Evolutionary conservation across 2,888 invertebrate genomes (phyloP).

Genomic region (Metalampra italica): DNA sequence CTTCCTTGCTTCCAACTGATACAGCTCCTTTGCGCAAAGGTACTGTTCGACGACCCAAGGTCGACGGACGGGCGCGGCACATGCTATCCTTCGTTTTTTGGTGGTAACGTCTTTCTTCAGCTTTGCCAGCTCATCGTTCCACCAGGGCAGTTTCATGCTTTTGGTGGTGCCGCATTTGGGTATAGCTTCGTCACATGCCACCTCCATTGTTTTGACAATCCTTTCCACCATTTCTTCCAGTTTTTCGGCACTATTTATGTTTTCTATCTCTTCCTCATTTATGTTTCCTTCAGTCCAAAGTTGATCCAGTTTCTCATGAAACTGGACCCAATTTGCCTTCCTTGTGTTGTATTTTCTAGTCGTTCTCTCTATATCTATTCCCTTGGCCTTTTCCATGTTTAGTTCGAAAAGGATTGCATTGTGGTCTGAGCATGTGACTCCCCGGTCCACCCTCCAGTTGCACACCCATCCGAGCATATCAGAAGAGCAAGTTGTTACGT

Average conservation of each 20-base stretch:
- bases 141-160: background rate
- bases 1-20: too few species aligned
- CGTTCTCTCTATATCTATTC: background rate
- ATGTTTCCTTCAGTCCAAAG: background rate
- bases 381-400: background rate
- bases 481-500: too few species aligned
- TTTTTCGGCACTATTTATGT: slow-evolving; percentile 4
- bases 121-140: background rate
- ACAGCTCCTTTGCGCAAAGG: too few species aligned
- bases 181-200: background rate
- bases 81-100: slow-evolving; percentile 5
- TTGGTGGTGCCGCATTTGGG: background rate
- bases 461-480: too few species aligned
- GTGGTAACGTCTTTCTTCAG: background rate
- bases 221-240: background rate
- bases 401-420: slow-evolving; percentile 3
- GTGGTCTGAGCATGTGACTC: slow-evolving; percentile 9
- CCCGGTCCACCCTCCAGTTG: slow-evolving; percentile 8
- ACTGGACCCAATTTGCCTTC: too few species aligned
- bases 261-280: background rate
- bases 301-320: slow-evolving; percentile 3
- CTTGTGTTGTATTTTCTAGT: slow-evolving; percentile 9
- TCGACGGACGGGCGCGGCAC: too few species aligned
- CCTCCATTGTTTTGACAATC: background rate
- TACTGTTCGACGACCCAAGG: too few species aligned